These are phyloP conservation scores for Neodon shergylaensis DNA, from an alignment of 2,113 vertebrate species.

Conservation along the genomic window DNA sequence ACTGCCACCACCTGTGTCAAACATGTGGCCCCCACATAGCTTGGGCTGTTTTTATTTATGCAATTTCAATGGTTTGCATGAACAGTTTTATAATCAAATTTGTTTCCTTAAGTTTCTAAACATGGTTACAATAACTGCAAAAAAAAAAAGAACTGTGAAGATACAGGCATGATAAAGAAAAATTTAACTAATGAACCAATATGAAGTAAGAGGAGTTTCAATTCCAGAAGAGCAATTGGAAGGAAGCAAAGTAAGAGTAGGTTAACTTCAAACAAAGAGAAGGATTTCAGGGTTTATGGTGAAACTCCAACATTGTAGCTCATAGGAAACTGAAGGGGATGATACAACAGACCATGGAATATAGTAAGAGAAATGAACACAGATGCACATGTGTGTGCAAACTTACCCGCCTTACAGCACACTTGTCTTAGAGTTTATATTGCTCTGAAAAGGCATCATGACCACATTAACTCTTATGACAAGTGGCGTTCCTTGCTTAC, in stretches of 20 bases:
- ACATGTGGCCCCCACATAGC: too few species aligned
- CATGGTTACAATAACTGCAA: too few species aligned
- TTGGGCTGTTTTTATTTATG: too few species aligned
- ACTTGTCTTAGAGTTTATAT: neutral
- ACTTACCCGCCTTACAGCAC: accelerated
- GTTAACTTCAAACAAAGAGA: neutral
- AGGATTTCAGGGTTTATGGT: neutral
- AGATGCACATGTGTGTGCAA: accelerated
- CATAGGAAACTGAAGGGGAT: accelerated
- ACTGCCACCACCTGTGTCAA: too few species aligned
- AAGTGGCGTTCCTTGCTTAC: neutral
- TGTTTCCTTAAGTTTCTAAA: too few species aligned
- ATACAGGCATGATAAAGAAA: neutral
- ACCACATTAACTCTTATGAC: neutral
- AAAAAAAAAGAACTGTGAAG: too few species aligned
- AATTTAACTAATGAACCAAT: neutral
- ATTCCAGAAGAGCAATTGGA: neutral
- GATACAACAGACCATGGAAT: accelerated
- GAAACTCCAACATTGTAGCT: neutral
- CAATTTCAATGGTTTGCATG: too few species aligned
- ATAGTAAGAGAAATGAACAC: accelerated
- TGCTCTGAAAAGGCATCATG: neutral
- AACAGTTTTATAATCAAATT: too few species aligned
- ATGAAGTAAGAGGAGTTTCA: neutral
- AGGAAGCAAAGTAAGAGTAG: neutral